A percentile compares a stretch with the other conserved stretches of the same genome.
phyloP scores from a whole-genome alignment of 2,888 invertebrate species.

The Acanthacorydalis orientalis region DNA sequence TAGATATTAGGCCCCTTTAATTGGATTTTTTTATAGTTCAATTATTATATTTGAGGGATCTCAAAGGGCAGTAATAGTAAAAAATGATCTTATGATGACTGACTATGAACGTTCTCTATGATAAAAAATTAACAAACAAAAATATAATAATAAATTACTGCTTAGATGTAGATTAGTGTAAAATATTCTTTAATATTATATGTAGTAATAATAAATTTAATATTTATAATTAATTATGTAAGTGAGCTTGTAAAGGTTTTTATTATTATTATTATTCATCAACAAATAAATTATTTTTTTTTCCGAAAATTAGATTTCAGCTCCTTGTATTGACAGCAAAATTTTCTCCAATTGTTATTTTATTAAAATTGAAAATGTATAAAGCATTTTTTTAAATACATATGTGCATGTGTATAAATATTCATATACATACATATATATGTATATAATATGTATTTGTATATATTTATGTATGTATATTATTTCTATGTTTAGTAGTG shows the following conservation, averaged over 20 bases:
- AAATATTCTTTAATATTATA: constrained; percentile 2
- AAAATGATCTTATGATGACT: constrained; percentile 1
- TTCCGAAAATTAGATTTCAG: not conserved
- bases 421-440: no score
- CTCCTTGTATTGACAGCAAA: no score
- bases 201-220: constrained; percentile 2
- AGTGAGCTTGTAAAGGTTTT: not conserved
- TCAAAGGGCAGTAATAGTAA: not conserved
- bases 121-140: not conserved
- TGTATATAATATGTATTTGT: no score
- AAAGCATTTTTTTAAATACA: no score
- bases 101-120: not conserved
- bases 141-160: not conserved
- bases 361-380: no score
- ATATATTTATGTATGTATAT: no score
- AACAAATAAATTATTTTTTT: not conserved
- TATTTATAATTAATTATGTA: constrained; percentile 3
- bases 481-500: no score
- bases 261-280: not conserved
- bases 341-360: no score
- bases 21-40: not conserved
- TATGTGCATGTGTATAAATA: no score
- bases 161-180: constrained; percentile 4
- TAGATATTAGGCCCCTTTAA: not conserved
- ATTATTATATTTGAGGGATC: not conserved